Base-by-base conservation (phyloP, 1,140 invertebrate species). In the Coboldia fuscipes region DNA sequence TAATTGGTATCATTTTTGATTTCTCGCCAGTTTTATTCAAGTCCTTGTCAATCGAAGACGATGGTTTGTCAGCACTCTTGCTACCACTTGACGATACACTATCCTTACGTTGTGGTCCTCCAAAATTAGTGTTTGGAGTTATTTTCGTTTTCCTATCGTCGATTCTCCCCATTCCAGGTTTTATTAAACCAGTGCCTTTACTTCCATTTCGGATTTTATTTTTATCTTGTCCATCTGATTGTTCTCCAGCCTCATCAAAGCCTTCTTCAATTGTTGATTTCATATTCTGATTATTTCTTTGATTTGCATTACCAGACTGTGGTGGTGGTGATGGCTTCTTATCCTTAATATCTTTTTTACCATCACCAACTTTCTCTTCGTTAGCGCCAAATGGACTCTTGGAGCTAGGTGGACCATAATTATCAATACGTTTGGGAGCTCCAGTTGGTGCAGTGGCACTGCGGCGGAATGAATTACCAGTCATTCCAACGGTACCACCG, bases 381-480 rank as follows among this genome's bases (percentile, higher is more conserved):
- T 63, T 66, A n/a, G 57, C 48, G 23, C 70, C 54, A 42, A 82
- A 82, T 12, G 75, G 75, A 48, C 74, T 77, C 40, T 77, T 78
- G 15, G 69, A 71, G 33, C 74, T 69, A 2, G 74, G 75, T 7
- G 75, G 75, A 1, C 77, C 75, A 50, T 78, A 80, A 12, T 70
- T 70, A 55, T 53, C 15, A 23, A 27, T 30, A 20, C 18, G 45
- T 47, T 28, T 52, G 26, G 44, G 59, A 41, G 20, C 48, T 35
- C 15, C 49, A 56, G 20, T 42, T 36, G 26, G 16, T 46, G 39
- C 41, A 42, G 33, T 34, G 23, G 5, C 29, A 16, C 34, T 21
- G 15, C 50, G 42, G 22, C 62, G 46, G 7, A 61, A 50, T 3
- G 63, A 49, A 10, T 64, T 65, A 40, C 66, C 58, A 39, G 62